phyloP scores from a whole-genome alignment of 2,888 invertebrate species.

The Gymnocheta viridis region DNA sequence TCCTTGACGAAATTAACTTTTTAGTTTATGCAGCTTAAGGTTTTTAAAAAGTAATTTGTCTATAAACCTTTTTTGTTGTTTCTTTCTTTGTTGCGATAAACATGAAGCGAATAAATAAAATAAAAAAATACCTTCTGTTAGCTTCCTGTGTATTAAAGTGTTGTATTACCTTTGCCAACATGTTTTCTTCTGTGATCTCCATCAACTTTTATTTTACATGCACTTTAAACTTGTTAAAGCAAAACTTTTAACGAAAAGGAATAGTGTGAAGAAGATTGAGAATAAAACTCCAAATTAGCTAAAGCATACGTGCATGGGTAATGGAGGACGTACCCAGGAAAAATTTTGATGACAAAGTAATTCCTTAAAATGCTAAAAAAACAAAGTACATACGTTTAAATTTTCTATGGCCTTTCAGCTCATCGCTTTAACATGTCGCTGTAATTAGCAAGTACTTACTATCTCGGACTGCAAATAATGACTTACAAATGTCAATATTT shows the following conservation, averaged over 20 bases:
- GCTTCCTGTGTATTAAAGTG: constrained; percentile 32
- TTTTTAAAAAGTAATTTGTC: constrained; percentile 18
- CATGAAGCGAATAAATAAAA: neutral
- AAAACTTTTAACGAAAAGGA: constrained; percentile 14
- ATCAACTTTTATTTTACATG: constrained; percentile 37
- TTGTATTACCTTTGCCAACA: constrained; percentile 35
- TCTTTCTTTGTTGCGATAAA: neutral
- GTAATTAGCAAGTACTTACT: too few relatives aligned
- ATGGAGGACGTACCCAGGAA: neutral
- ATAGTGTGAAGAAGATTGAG: neutral
- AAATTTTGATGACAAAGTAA: too few relatives aligned
- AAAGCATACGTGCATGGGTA: constrained; percentile 5
- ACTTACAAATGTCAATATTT: too few relatives aligned
- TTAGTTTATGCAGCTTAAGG: constrained; percentile 11
- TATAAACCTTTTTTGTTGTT: neutral
- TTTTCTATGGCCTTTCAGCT: too few relatives aligned
- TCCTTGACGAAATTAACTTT: constrained; percentile 22
- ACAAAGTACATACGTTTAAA: too few relatives aligned
- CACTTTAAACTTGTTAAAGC: neutral
- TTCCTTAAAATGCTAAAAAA: too few relatives aligned
- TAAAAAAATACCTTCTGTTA: neutral
- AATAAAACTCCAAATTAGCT: constrained; percentile 21
- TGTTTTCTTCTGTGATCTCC: constrained; percentile 13
- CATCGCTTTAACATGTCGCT: too few relatives aligned
- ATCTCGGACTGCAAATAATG: too few relatives aligned